Conservation (phyloP, 2,113 vertebrate genomes). For the Macaca fascicularis region T2T-MFA8v1.1 NC_088378.1:160279001-160279500, state of each 20-base stretch:
- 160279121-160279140: not conserved
- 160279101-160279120: not conserved
- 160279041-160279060: not conserved
- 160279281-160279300: not conserved
- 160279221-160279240: not conserved
- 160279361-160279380: not conserved
- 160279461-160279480: fast-evolving
- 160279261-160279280: not conserved
- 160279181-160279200: not conserved
- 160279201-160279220: not conserved
- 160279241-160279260: not conserved
- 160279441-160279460: no score
- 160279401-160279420: not conserved
- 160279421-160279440: fast-evolving
- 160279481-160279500: not conserved
- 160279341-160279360: not conserved
- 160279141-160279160: not conserved
- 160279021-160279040: not conserved
- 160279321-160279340: not conserved
- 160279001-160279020: not conserved
- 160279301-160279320: not conserved
- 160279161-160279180: not conserved
- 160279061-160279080: not conserved
- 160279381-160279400: no score
- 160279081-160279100: not conserved